These are phyloP conservation scores for Gibbula magus DNA, from an alignment of 2,888 invertebrate genomes.

Conservation along the genomic window DNA sequence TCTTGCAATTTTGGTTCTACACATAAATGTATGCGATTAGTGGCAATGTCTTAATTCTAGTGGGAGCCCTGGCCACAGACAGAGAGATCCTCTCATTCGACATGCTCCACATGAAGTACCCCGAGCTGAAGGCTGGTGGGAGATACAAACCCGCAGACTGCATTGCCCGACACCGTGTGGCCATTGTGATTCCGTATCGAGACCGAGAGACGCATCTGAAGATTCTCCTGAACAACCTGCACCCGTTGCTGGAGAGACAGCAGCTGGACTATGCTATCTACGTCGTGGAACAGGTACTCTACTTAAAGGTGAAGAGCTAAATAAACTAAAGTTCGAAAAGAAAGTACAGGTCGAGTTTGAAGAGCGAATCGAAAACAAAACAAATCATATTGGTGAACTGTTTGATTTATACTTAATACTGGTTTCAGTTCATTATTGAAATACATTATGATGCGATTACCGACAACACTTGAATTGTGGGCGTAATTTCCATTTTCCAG, in stretches of 20 bases:
- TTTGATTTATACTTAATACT: no score
- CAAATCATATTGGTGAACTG: no score
- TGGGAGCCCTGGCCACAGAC: conserved; percentile 49
- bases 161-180: conserved; percentile 85
- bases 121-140: conserved; percentile 84
- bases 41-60: conserved; percentile 40
- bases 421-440: no score
- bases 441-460: no score
- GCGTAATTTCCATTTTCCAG: no score
- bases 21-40: background rate
- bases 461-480: no score
- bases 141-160: conserved; percentile 85
- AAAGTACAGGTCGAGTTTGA: no score
- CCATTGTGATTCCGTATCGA: conserved; percentile 94
- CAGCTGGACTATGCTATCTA: conserved; percentile 95
- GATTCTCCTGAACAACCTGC: conserved; percentile 92
- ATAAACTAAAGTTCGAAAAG: no score
- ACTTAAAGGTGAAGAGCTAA: no score
- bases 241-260: conserved; percentile 92
- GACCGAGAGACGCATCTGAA: conserved; percentile 89
- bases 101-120: conserved; percentile 61
- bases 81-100: conserved; percentile 50
- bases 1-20: background rate
- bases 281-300: conserved; percentile 83
- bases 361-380: no score